A percentile compares a stretch with the other conserved stretches of the same genome.
These are phyloP conservation scores for Catostylus mosaicus DNA, from an alignment of 30 jellyfish, hydroid and myxozoan species.

Conservation along the genomic window DNA sequence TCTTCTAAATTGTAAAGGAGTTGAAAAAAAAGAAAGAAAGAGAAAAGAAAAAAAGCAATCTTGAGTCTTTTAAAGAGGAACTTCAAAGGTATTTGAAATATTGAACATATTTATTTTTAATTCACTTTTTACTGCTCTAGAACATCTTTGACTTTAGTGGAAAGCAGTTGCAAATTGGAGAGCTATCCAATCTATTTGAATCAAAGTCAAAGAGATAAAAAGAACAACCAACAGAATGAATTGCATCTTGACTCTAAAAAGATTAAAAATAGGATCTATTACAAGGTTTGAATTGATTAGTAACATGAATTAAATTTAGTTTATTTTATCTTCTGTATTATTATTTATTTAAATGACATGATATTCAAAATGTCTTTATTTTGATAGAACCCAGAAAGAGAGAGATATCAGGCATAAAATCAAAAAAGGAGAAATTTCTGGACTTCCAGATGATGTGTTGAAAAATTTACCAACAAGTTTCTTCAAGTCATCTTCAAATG, in stretches of 20 bases:
- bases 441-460: slow-evolving; percentile 86
- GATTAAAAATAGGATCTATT: too few species aligned
- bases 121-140: not conserved
- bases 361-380: not conserved
- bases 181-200: too few species aligned
- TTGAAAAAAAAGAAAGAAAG: slow-evolving; percentile 76
- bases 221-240: too few species aligned
- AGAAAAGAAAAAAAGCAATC: slow-evolving; percentile 90
- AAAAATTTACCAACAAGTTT: slow-evolving; percentile 76
- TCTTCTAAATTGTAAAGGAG: slow-evolving; percentile 48
- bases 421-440: slow-evolving; percentile 86
- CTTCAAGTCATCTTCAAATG: slow-evolving; percentile 69
- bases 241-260: too few species aligned
- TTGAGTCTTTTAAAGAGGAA: slow-evolving; percentile 91
- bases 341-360: too few species aligned
- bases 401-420: slow-evolving; percentile 90
- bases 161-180: not conserved
- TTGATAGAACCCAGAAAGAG: slow-evolving; percentile 76
- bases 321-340: too few species aligned
- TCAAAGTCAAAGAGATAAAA: too few species aligned
- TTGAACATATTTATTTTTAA: not conserved
- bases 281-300: too few species aligned
- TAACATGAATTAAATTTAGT: too few species aligned
- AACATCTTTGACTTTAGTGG: not conserved
- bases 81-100: slow-evolving; percentile 63